Evolutionary conservation across 2,888 invertebrate genomes (phyloP).

Genomic region (Heliconius sara): DNA sequence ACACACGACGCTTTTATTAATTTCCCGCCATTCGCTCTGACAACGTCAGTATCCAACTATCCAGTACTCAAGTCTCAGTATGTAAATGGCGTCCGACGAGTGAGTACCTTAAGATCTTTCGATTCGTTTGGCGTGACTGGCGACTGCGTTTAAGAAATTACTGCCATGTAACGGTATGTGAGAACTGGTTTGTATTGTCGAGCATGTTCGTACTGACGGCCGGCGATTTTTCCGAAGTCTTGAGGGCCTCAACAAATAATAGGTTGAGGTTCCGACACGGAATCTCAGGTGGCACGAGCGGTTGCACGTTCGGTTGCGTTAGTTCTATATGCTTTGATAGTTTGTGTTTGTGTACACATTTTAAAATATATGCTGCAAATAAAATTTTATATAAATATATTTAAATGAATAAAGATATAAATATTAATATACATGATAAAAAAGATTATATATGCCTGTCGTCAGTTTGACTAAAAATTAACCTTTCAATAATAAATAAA

Average conservation of each 20-base stretch:
- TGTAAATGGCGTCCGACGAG: constrained; percentile 54
- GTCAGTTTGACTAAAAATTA: neutral
- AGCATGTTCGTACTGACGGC: constrained; percentile 58
- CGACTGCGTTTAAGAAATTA: constrained; percentile 73
- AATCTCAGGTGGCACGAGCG: constrained; percentile 32
- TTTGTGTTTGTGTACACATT: neutral
- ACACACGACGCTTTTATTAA: constrained; percentile 49
- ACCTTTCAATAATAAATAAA: neutral
- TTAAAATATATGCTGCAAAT: neutral
- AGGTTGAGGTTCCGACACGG: constrained; percentile 38
- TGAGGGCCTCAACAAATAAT: constrained; percentile 45
- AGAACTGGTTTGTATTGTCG: constrained; percentile 72
- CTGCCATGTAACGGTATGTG: constrained; percentile 74
- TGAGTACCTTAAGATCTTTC: constrained; percentile 50
- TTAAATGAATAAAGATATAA: neutral
- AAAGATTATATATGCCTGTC: too few relatives aligned
- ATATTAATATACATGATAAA: too few relatives aligned
- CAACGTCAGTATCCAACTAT: neutral
- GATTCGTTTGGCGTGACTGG: constrained; percentile 64
- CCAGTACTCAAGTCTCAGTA: constrained; percentile 44
- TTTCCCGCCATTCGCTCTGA: constrained; percentile 53
- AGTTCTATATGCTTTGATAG: neutral
- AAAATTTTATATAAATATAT: neutral
- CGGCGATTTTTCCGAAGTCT: constrained; percentile 70
- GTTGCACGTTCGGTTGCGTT: constrained; percentile 21